phyloP scores from a whole-genome alignment of 2,888 invertebrate species.

The Drosophila suboccidentalis region DNA sequence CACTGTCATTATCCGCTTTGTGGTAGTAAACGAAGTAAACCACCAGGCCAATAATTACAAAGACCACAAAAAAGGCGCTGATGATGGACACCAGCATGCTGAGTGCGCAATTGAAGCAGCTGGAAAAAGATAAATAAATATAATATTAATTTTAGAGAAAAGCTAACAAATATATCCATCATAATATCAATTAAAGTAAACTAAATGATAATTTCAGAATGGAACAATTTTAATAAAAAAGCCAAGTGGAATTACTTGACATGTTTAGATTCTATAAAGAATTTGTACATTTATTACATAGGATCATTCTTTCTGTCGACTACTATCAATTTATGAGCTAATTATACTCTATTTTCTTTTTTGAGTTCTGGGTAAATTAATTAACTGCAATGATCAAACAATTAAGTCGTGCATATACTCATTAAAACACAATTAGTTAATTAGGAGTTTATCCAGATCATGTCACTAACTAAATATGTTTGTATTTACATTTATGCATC shows the following conservation, averaged over 20 bases:
- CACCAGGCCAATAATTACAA: conserved; percentile 75
- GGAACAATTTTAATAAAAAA: background rate
- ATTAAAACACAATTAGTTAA: background rate
- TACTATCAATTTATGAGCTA: background rate
- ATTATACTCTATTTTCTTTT: too few relatives aligned
- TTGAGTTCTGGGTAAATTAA: background rate
- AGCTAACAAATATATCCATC: background rate
- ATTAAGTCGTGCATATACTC: conserved; percentile 4
- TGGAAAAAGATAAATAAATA: conserved; percentile 26
- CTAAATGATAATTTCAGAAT: too few relatives aligned
- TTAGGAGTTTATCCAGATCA: background rate
- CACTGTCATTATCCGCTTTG: conserved; percentile 67
- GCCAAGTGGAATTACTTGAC: background rate
- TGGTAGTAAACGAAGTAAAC: conserved; percentile 77
- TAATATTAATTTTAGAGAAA: background rate
- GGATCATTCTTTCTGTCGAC: background rate
- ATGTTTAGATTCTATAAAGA: background rate
- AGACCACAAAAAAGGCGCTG: conserved; percentile 74
- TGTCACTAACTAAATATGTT: background rate
- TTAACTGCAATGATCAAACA: background rate
- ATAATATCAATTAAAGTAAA: background rate
- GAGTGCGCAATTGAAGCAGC: conserved; percentile 81
- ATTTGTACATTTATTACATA: background rate
- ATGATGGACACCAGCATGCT: conserved; percentile 80
- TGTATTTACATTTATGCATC: background rate